Conservation (phyloP, 2,113 vertebrate species). For the Aplodontia rufa region DNA sequence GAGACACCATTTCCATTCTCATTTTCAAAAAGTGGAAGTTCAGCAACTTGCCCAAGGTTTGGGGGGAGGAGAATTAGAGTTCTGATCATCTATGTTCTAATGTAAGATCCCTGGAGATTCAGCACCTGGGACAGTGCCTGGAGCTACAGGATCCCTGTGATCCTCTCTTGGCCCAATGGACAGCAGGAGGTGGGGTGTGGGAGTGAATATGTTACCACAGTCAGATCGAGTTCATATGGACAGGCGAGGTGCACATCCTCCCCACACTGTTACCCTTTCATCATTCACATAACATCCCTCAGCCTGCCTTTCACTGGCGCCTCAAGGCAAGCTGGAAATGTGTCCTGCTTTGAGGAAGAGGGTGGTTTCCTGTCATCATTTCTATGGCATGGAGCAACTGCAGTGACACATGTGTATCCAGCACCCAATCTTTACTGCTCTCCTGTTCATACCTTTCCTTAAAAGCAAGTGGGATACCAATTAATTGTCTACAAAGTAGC, state of each 20-base stretch:
- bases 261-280: background rate
- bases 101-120: background rate
- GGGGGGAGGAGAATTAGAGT: background rate
- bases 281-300: rapidly evolving
- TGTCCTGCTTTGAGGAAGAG: background rate
- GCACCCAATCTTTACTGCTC: too few relatives aligned
- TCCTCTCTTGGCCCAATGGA: background rate
- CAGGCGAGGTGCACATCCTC: background rate
- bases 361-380: background rate
- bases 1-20: background rate
- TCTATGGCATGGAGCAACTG: background rate
- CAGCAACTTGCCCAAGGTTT: background rate
- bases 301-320: background rate
- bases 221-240: background rate
- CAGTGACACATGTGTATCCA: background rate
- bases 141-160: rapidly evolving
- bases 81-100: background rate
- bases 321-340: background rate
- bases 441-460: background rate
- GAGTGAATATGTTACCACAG: rapidly evolving
- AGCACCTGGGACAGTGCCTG: background rate
- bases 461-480: background rate
- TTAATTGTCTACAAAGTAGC: background rate
- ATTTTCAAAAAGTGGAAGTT: background rate
- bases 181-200: background rate